These are phyloP conservation scores for Orthosia cruda DNA, from an alignment of 2,888 invertebrate species.

Conservation along the genomic window DNA sequence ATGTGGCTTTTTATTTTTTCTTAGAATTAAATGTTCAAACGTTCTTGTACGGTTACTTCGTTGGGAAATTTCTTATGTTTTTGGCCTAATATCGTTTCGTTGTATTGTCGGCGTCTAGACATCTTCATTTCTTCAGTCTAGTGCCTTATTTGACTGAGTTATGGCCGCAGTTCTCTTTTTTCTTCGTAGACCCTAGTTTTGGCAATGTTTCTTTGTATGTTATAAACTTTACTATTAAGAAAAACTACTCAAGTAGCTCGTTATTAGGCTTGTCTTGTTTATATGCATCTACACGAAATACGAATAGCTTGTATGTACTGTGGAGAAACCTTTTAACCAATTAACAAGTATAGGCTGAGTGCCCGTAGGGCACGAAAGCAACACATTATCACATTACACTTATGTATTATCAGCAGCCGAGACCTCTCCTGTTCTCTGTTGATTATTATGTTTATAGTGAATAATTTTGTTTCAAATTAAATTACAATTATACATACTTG, in stretches of 20 bases:
- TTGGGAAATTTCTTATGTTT: slow-evolving; percentile 26
- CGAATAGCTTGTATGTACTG: too few relatives aligned
- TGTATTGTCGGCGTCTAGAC: slow-evolving; percentile 57
- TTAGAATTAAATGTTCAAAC: slow-evolving; percentile 14
- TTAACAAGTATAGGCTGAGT: neutral
- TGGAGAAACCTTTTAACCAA: neutral
- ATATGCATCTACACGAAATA: too few relatives aligned
- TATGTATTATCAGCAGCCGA: too few relatives aligned
- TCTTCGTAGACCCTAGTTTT: slow-evolving; percentile 8
- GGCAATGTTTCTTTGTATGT: slow-evolving; percentile 13
- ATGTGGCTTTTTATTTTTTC: slow-evolving; percentile 25
- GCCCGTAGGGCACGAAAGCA: too few relatives aligned
- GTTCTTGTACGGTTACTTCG: slow-evolving; percentile 18
- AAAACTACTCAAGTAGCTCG: neutral
- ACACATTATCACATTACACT: too few relatives aligned
- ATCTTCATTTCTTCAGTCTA: slow-evolving; percentile 55
- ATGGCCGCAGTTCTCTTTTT: slow-evolving; percentile 29
- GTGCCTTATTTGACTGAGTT: slow-evolving; percentile 50
- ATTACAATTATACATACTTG: neutral
- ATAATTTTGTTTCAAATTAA: neutral
- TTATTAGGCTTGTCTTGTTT: neutral
- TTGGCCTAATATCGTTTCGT: slow-evolving; percentile 23
- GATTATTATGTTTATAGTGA: too few relatives aligned
- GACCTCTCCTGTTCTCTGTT: neutral
- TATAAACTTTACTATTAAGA: slow-evolving; percentile 12